Base-by-base conservation (phyloP, 1,140 invertebrate genomes). In the Ectropis grisescens region DNA sequence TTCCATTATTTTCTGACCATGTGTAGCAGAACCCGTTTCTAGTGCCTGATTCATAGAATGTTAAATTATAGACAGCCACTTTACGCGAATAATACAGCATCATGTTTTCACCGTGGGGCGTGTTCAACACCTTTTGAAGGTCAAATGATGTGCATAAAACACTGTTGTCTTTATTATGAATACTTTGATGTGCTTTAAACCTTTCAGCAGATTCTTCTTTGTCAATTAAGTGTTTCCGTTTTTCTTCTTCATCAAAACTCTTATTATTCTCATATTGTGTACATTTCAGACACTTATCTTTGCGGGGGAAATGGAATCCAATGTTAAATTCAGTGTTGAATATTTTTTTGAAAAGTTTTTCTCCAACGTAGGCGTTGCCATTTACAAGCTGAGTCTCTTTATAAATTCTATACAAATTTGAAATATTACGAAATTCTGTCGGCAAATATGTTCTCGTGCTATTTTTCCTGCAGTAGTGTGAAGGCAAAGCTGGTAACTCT, bases 81-180 rank as follows among this genome's bases (percentile, higher is more conserved):
- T 82, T 79, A 13, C 58, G 48, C 16, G 52, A 61, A 46, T 70
- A 75, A 38, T 44, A 50, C 11, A 52, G 33, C 4, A 58, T n/a
- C 47, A 60, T 52, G 23, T 30, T 46, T 11, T 48, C 28, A n/a
- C 38, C 48, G 35, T 53, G 46, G n/a, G 51, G 54, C 11, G 58
- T 61, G 39, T 58, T 61, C 25, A 61, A 29, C 9, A 56, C 54
- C 30, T 58, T 58, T 33, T 61, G 41, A 10, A 58, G 36, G 25
- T 59, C 56, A 36, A 59, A 57, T 33, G 28, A 29, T 12, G 32
- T 33, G 30, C 49, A 51, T 22, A 59, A 14, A 15, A 37, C 43
- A 13, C 19, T 29, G 26, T 13, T 28, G 22, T 55, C 42, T 16
- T 24, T 37, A 22, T 24, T 27, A 22, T 29, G 23, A 26, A 40